Conservation (phyloP, 2,113 vertebrate genomes). For the Gymnorhina tibicen region DNA sequence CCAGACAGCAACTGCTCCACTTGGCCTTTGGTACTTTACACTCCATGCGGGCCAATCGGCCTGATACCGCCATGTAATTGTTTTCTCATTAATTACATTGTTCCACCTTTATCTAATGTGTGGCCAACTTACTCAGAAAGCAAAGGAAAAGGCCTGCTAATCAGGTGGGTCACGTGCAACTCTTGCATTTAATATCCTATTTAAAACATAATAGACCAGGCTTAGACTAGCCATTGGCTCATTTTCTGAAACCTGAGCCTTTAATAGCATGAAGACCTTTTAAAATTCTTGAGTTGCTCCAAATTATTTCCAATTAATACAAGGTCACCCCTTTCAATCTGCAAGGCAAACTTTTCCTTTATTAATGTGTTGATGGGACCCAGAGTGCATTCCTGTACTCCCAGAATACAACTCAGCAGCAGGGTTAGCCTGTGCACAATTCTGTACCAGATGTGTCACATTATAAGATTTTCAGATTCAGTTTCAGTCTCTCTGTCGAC, state of each 20-base stretch:
- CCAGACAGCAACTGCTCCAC: neutral
- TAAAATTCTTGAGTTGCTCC: constrained; percentile 83
- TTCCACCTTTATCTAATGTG: constrained; percentile 56
- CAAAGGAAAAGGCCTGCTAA: constrained; percentile 56
- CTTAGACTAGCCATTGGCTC: constrained; percentile 69
- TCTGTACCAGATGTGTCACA: constrained; percentile 92
- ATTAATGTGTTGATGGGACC: constrained; percentile 80
- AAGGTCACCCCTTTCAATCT: constrained; percentile 88
- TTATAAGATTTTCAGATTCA: constrained; percentile 85
- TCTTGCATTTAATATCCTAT: constrained; percentile 46
- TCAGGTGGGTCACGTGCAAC: constrained; percentile 51
- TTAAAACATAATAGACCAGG: constrained; percentile 34
- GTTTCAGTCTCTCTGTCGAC: constrained; percentile 85
- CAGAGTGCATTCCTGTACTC: constrained; percentile 72
- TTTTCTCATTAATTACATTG: constrained; percentile 68
- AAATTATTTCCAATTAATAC: constrained; percentile 95
- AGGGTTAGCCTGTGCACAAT: constrained; percentile 79
- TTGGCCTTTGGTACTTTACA: neutral
- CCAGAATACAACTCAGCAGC: constrained; percentile 76
- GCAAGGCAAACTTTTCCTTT: constrained; percentile 78
- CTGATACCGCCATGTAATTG: constrained; percentile 13
- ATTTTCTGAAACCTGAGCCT: constrained; percentile 76
- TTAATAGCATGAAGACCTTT: constrained; percentile 74
- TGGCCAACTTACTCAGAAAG: neutral
- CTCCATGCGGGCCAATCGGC: rapidly evolving